These are phyloP conservation scores for Cotesia vestalis DNA, from an alignment of 1,140 invertebrate species.

Conservation along the genomic window DNA sequence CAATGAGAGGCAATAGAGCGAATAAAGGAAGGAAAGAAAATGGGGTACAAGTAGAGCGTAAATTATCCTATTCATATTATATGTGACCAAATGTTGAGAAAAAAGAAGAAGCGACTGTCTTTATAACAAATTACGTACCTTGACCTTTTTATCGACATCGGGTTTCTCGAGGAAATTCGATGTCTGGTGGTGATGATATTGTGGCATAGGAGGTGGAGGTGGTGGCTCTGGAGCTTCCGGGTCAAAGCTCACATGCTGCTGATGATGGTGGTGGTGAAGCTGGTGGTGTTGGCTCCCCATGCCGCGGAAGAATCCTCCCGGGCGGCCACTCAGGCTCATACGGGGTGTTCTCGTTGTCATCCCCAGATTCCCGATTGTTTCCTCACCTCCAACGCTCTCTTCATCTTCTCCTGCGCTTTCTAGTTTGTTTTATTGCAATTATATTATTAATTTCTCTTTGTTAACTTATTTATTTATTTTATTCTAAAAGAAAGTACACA, in stretches of 20 bases:
- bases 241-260: slow-evolving; percentile 58
- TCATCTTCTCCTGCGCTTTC: slow-evolving; percentile 63
- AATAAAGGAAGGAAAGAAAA: too few relatives aligned
- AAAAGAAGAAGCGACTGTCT: background rate
- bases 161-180: slow-evolving; percentile 64
- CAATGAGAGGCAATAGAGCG: too few relatives aligned
- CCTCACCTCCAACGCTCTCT: slow-evolving; percentile 48
- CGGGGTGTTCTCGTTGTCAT: slow-evolving; percentile 42
- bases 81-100: background rate
- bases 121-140: slow-evolving; percentile 56
- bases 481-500: too few relatives aligned
- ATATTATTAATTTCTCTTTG: too few relatives aligned
- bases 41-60: too few relatives aligned
- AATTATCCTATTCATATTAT: too few relatives aligned
- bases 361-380: slow-evolving; percentile 25
- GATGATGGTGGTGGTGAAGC: slow-evolving; percentile 30
- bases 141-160: slow-evolving; percentile 68
- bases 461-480: too few relatives aligned
- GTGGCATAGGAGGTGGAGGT: slow-evolving; percentile 43
- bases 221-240: slow-evolving; percentile 57
- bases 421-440: slow-evolving; percentile 25
- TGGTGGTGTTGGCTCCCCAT: slow-evolving; percentile 30
- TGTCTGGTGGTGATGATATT: slow-evolving; percentile 48
- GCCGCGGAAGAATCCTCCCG: slow-evolving; percentile 50
- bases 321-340: slow-evolving; percentile 48